phyloP scores from a whole-genome alignment of 2,797 vertebrate species.

The Gallinago stenura region DNA sequence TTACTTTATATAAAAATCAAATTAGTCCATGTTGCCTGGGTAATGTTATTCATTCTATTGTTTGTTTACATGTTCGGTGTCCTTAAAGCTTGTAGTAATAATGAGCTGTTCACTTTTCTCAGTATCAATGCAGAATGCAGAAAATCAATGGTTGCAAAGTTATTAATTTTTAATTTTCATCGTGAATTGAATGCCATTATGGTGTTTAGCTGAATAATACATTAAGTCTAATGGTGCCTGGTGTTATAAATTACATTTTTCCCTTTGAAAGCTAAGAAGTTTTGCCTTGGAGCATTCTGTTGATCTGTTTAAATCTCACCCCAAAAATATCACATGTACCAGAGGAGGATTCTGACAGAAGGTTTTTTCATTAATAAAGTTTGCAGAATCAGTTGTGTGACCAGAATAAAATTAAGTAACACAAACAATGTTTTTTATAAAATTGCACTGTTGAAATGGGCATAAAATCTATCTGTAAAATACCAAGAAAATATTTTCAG shows the following conservation, averaged over 20 bases:
- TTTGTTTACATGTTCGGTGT: not conserved
- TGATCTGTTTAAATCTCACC: not conserved
- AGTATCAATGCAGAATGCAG: not conserved
- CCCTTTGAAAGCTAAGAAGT: not conserved
- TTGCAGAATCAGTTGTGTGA: not conserved
- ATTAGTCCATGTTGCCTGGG: not conserved
- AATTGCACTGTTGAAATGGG: not conserved
- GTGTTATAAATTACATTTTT: conserved; percentile 35
- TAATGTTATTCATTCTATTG: not conserved
- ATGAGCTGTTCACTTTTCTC: not conserved
- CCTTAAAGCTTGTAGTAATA: not conserved
- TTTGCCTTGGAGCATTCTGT: not conserved
- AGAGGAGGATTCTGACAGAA: not conserved
- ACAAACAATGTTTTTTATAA: not conserved
- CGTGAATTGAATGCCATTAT: not conserved
- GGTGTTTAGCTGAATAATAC: conserved; percentile 57
- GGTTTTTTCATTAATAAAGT: not conserved
- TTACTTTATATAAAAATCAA: not conserved
- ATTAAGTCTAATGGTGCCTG: conserved; percentile 37
- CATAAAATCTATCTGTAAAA: not conserved
- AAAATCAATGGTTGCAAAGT: conserved; percentile 43
- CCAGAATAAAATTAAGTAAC: not conserved
- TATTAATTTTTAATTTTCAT: conserved; percentile 61
- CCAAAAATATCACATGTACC: not conserved
- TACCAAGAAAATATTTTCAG: not conserved